A percentile compares a stretch with the other conserved stretches of the same genome.
Conservation (phyloP, 2,113 vertebrate species). For the Genyomyrus donnyi region DNA sequence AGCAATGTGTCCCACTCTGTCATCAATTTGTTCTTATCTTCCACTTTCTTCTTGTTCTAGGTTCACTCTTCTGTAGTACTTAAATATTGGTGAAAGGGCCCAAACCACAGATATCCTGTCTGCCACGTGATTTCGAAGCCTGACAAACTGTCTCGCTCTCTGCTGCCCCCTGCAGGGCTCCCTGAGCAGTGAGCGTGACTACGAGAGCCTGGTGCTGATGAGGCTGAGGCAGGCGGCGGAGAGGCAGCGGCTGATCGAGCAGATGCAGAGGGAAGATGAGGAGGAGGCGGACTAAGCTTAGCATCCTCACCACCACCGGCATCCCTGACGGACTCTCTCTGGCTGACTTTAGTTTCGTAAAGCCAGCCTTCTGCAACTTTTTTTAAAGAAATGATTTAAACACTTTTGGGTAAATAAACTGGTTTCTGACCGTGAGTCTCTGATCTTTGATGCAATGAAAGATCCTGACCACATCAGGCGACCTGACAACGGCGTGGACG, state of each 20-base stretch:
- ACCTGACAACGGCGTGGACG: background rate
- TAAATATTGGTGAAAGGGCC: background rate
- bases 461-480: background rate
- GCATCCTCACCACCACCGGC: background rate
- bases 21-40: background rate
- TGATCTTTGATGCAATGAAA: background rate
- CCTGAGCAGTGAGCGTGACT: constrained; percentile 76
- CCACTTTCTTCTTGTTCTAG: background rate
- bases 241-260: constrained; percentile 80
- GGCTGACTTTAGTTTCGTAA: constrained; percentile 48
- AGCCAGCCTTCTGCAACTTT: constrained; percentile 18
- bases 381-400: background rate
- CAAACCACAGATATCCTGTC: background rate
- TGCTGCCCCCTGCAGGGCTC: constrained; percentile 54
- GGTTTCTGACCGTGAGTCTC: background rate
- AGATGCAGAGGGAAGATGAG: constrained; percentile 77
- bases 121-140: background rate
- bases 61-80: background rate
- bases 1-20: background rate
- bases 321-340: background rate
- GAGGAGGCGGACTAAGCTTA: constrained; percentile 55
- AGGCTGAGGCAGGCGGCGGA: constrained; percentile 88
- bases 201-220: constrained; percentile 94
- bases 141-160: background rate
- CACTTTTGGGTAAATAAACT: background rate